phyloP scores from a whole-genome alignment of 2,113 vertebrate species.

The Sialia sialis region DNA sequence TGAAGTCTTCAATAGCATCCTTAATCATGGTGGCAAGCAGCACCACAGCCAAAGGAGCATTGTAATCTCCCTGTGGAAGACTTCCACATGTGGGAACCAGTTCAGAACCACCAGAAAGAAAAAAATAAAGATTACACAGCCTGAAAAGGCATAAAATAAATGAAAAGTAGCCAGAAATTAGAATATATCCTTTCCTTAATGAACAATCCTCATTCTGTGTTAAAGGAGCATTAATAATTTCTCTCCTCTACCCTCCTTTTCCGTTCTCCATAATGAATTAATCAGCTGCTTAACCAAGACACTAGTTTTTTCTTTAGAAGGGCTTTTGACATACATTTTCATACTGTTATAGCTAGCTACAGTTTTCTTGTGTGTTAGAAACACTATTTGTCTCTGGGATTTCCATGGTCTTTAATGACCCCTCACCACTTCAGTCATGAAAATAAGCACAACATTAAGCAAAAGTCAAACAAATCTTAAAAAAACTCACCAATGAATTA shows the following conservation, averaged over 20 bases:
- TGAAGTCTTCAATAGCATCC: constrained; percentile 72
- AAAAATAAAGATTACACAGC: constrained; percentile 76
- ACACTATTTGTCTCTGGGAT: neutral
- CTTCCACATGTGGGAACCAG: constrained; percentile 72
- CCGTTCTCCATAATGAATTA: neutral
- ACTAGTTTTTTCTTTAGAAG: neutral
- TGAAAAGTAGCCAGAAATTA: neutral
- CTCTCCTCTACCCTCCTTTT: neutral
- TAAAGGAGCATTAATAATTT: neutral
- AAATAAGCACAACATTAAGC: neutral
- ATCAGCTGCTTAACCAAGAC: neutral
- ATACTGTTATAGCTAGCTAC: neutral
- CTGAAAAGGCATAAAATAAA: constrained; percentile 44
- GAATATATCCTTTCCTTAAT: neutral
- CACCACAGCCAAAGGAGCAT: constrained; percentile 71
- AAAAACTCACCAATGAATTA: neutral
- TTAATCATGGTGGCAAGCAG: constrained; percentile 70
- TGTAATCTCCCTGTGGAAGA: constrained; percentile 74
- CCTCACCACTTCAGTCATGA: neutral
- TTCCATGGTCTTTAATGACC: neutral
- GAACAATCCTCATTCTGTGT: neutral
- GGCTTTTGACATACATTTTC: neutral
- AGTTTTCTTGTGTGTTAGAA: neutral
- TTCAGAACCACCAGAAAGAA: constrained; percentile 74
- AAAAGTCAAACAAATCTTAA: neutral